These are phyloP conservation scores for Synanthedon andrenaeformis DNA, from an alignment of 2,888 invertebrate species.

Conservation along the genomic window DNA sequence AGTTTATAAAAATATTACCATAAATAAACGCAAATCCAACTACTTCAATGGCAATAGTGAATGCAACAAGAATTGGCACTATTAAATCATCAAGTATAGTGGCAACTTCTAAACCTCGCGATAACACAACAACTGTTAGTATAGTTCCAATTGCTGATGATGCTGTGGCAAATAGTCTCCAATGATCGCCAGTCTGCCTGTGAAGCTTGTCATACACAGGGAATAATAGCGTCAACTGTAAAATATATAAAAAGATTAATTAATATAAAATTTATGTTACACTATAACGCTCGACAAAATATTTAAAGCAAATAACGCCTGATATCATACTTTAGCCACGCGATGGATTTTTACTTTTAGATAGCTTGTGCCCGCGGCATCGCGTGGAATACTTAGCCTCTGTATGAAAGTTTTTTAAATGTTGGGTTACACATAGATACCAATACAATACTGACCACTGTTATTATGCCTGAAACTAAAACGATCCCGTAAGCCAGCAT, in stretches of 20 bases:
- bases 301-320: too few species aligned
- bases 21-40: constrained; percentile 60
- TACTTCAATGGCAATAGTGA: constrained; percentile 46
- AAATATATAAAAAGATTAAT: constrained; percentile 7
- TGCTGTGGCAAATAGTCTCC: constrained; percentile 52
- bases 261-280: neutral
- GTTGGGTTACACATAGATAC: too few species aligned
- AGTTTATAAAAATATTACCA: constrained; percentile 22
- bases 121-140: constrained; percentile 43
- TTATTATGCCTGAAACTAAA: constrained; percentile 71
- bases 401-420: too few species aligned
- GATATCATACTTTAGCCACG: too few species aligned
- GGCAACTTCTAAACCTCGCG: constrained; percentile 41
- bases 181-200: constrained; percentile 46
- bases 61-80: constrained; percentile 43
- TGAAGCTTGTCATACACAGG: constrained; percentile 57
- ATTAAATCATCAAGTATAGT: constrained; percentile 45
- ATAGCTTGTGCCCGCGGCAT: too few species aligned
- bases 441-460: constrained; percentile 63
- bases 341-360: too few species aligned
- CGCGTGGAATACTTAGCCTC: too few species aligned
- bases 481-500: constrained; percentile 66
- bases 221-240: constrained; percentile 52
- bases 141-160: constrained; percentile 51
- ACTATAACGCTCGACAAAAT: neutral